Conservation (phyloP, 2,113 vertebrate genomes). For the Mustelus asterias region DNA sequence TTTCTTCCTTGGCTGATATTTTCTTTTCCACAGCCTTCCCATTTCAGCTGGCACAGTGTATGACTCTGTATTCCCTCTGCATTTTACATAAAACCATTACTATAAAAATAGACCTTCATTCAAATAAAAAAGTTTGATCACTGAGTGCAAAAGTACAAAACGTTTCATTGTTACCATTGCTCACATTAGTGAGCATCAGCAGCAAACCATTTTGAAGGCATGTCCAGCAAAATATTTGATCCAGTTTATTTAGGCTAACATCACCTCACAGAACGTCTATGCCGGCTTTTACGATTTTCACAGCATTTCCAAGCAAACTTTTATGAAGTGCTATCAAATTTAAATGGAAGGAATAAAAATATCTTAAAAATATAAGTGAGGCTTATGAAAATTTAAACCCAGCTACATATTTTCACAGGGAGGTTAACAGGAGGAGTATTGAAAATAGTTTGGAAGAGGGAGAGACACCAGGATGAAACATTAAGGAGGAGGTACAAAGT, state of each 20-base stretch:
- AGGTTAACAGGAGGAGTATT: background rate
- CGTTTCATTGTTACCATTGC: background rate
- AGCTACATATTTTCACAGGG: background rate
- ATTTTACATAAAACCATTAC: background rate
- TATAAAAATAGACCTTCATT: background rate
- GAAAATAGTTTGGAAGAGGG: background rate
- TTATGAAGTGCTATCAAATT: background rate
- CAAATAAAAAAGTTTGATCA: background rate
- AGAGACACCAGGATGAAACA: background rate
- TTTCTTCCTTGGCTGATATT: background rate
- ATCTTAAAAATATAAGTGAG: background rate
- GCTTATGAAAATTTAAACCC: background rate
- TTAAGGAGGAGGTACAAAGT: background rate
- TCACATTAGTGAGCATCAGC: background rate
- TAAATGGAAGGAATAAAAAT: background rate
- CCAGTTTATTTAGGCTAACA: slow-evolving; percentile 18
- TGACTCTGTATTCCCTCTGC: background rate
- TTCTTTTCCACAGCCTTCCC: background rate
- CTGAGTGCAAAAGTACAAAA: slow-evolving; percentile 4
- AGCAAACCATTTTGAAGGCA: background rate
- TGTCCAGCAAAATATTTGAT: slow-evolving; percentile 4
- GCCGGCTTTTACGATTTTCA: background rate
- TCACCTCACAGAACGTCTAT: background rate
- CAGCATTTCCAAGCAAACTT: background rate
- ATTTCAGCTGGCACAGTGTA: background rate